phyloP scores from a whole-genome alignment of 2,113 vertebrate species.

The Poicephalus meyeri region DNA sequence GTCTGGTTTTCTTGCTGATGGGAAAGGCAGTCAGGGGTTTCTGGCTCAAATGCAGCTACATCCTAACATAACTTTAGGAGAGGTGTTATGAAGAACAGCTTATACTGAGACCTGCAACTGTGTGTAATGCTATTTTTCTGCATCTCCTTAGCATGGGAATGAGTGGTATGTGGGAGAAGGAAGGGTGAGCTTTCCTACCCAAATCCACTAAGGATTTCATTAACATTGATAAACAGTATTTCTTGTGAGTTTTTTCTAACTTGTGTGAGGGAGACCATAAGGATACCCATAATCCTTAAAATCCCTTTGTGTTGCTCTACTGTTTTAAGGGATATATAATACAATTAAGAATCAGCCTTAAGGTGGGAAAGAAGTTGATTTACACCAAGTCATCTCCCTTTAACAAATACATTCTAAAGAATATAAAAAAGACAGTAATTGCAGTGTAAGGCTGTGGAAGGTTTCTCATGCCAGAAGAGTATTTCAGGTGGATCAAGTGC shows the following conservation, averaged over 20 bases:
- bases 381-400: neutral
- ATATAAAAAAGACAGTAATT: neutral
- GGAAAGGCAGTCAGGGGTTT: neutral
- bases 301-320: neutral
- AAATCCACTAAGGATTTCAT: neutral
- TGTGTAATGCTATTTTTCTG: neutral
- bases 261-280: neutral
- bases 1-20: neutral
- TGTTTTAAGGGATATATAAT: neutral
- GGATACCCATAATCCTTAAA: neutral
- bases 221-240: neutral
- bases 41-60: neutral
- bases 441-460: neutral
- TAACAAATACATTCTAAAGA: neutral
- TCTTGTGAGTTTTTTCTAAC: neutral
- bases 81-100: neutral
- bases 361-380: neutral
- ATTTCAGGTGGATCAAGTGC: neutral
- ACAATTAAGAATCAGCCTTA: neutral
- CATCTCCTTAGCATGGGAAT: neutral
- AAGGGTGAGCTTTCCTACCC: fast-evolving
- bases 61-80: neutral
- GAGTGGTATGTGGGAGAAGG: neutral
- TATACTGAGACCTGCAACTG: neutral
- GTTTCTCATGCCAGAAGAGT: neutral